Evolutionary conservation across 2,113 vertebrate species (phyloP).

Genomic region (Acrocephalus arundinaceus): DNA sequence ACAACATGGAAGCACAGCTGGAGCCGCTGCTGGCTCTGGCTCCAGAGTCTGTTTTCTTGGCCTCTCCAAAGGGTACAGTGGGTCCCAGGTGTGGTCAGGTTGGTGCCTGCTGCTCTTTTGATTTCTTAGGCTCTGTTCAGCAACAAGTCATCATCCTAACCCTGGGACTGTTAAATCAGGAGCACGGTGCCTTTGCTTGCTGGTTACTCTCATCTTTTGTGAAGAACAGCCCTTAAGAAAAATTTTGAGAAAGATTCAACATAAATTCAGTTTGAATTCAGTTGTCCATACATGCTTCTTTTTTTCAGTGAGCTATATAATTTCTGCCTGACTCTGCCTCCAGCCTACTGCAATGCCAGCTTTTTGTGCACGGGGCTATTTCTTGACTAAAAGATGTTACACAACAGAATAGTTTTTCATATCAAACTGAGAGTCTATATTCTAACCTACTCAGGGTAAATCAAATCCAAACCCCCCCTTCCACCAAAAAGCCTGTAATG

Average conservation of each 20-base stretch:
- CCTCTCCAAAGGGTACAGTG: neutral
- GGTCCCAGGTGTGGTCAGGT: neutral
- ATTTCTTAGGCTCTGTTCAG: neutral
- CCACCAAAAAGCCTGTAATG: slow-evolving; percentile 81
- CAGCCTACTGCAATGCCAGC: slow-evolving; percentile 69
- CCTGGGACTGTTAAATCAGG: neutral
- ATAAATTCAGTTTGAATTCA: neutral
- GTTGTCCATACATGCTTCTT: slow-evolving; percentile 9
- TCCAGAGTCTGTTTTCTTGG: neutral
- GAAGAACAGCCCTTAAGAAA: slow-evolving; percentile 19
- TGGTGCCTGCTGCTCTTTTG: slow-evolving; percentile 7
- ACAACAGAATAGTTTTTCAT: slow-evolving; percentile 61
- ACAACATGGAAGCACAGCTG: neutral
- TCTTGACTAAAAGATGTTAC: slow-evolving; percentile 59
- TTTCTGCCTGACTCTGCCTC: slow-evolving; percentile 47
- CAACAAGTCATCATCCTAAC: slow-evolving; percentile 2
- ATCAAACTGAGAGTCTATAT: slow-evolving; percentile 71
- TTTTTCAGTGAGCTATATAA: slow-evolving; percentile 1
- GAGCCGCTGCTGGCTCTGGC: neutral
- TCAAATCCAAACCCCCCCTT: slow-evolving; percentile 70
- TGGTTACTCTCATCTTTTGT: slow-evolving; percentile 36
- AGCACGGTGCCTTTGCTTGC: slow-evolving; percentile 60
- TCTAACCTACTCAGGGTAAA: slow-evolving; percentile 81
- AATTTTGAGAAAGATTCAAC: neutral
- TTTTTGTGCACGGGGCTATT: slow-evolving; percentile 66